These are phyloP conservation scores for Chroicocephalus ridibundus DNA, from an alignment of 2,113 vertebrate species.

Conservation along the genomic window DNA sequence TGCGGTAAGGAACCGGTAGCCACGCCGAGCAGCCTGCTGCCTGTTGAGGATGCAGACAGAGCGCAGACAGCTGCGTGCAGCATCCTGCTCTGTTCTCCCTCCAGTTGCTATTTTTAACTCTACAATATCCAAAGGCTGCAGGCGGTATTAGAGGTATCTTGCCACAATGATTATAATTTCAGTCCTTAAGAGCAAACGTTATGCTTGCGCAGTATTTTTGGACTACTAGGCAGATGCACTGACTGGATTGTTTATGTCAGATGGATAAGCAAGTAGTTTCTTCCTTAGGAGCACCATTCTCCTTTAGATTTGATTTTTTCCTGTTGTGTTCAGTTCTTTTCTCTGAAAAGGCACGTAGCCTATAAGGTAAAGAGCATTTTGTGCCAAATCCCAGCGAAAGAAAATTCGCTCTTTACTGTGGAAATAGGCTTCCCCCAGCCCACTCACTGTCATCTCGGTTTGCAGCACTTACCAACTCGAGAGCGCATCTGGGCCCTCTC, in stretches of 20 bases:
- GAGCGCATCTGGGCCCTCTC: not conserved
- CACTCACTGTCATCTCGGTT: accelerated
- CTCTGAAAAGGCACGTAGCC: accelerated
- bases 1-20: not conserved
- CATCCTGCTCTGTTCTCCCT: not conserved
- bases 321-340: not conserved
- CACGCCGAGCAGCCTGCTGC: not conserved
- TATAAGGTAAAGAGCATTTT: not conserved
- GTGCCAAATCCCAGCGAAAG: not conserved
- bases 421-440: not conserved
- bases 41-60: not conserved
- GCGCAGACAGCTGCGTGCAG: not conserved
- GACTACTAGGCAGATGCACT: not conserved
- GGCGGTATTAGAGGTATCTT: not conserved
- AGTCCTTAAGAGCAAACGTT: not conserved
- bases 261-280: not conserved
- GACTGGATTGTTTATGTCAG: accelerated
- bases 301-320: not conserved
- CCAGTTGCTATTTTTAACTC: not conserved
- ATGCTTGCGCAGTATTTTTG: accelerated
- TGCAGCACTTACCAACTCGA: not conserved
- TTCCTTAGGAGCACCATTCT: not conserved
- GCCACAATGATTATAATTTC: accelerated
- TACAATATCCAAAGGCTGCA: not conserved
- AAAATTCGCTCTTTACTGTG: accelerated